phyloP scores from a whole-genome alignment of 2,888 invertebrate species.

The Chalcis sispes region DNA sequence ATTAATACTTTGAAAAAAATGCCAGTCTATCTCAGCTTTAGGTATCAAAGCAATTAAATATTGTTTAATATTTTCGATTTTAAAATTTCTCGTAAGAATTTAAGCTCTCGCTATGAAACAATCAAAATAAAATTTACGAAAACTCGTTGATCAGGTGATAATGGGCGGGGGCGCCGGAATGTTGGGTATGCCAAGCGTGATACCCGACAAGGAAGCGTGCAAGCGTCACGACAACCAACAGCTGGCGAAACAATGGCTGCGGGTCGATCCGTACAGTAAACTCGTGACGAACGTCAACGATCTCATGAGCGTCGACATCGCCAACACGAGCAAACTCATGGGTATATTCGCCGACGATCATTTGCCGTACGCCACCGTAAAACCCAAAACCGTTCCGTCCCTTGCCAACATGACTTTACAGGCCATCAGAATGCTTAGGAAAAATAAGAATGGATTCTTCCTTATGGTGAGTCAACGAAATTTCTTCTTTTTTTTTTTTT shows the following conservation, averaged over 20 bases:
- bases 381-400: constrained; percentile 77
- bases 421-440: constrained; percentile 78
- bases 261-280: constrained; percentile 71
- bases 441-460: constrained; percentile 78
- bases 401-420: constrained; percentile 80
- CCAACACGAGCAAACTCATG: constrained; percentile 76
- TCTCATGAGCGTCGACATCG: constrained; percentile 74
- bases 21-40: too few species aligned
- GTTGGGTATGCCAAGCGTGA: constrained; percentile 66
- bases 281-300: constrained; percentile 75
- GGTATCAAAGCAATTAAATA: too few species aligned
- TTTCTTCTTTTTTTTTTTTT: too few species aligned
- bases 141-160: constrained; percentile 79
- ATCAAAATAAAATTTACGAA: constrained; percentile 2
- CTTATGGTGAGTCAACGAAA: constrained; percentile 74
- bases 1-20: too few species aligned
- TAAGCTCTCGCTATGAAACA: too few species aligned
- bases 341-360: constrained; percentile 80
- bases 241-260: constrained; percentile 79
- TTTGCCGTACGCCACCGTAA: constrained; percentile 78
- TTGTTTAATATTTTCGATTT: too few species aligned
- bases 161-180: constrained; percentile 80
- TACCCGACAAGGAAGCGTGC: constrained; percentile 72
- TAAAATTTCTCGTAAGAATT: too few species aligned
- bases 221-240: constrained; percentile 78